Evolutionary conservation across 2,113 vertebrate species (phyloP).

Genomic region (Columba livia): DNA sequence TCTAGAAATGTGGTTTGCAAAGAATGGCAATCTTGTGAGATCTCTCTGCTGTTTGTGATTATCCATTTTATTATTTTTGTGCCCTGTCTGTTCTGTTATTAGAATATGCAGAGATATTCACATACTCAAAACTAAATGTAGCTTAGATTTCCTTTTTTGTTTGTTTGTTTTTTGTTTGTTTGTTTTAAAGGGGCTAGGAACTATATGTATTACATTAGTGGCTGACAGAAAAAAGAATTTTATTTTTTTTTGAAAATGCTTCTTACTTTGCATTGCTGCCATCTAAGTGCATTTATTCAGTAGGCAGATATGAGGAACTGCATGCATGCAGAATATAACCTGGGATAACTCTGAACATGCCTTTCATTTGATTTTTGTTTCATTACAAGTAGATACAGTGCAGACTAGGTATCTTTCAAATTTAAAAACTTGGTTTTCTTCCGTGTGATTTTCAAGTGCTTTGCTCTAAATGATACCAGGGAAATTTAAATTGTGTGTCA

Average conservation of each 20-base stretch:
- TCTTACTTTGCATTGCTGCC: neutral
- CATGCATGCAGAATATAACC: neutral
- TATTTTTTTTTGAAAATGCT: neutral
- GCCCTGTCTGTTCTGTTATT: accelerated
- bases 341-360: no score
- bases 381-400: neutral
- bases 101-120: accelerated
- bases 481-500: neutral
- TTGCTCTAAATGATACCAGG: neutral
- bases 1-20: neutral
- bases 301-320: neutral
- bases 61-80: neutral
- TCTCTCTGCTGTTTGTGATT: neutral
- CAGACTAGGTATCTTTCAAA: neutral
- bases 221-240: neutral
- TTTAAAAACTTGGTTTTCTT: neutral
- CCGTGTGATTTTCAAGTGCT: neutral
- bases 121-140: neutral
- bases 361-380: neutral
- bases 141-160: neutral
- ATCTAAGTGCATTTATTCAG: neutral
- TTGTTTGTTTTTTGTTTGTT: neutral
- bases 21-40: neutral
- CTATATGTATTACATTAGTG: neutral
- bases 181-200: neutral